Base-by-base conservation (phyloP, 1,140 invertebrate species). In the Magallana angulata region DNA sequence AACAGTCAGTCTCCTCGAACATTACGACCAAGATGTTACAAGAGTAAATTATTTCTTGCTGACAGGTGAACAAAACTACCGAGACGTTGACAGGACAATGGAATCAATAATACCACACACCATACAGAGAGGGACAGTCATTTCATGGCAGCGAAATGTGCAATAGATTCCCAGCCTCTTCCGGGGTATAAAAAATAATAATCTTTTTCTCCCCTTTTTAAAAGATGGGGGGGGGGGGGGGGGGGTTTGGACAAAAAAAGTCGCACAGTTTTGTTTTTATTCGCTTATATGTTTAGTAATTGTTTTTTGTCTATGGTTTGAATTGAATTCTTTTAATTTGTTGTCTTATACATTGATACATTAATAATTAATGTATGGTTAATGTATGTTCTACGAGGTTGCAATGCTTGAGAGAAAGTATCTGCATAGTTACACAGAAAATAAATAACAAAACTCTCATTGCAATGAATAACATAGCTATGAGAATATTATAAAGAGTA, bases 51-150 rank as follows among this genome's bases (percentile, higher is more conserved):
- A 76, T 30, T 18, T 76, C 24, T 71, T 18, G 64, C 64, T 76
- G 68, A 76, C 68, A 76, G 68, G 68, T 76, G 24, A 36, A 76
- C 68, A 76, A 76, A 76, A 76, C 68, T 76, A 30, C 7, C 68
- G 68, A 76, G 30, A 76, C 12, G 24, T 7, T 24, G 68, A 30
- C 68, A 76, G 68, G 36, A 30, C 9, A 9, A 24, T 18, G 18
- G 64, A 71, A 71, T 76, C 68, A 36, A 76, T 76, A 76, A 30
- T 30, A 76, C 24, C 9, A 36, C 8, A 30, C 18, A 76, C 11
- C 11, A 48, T 4, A 48, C 36, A 48, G 36, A 76, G 8, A 8
- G 36, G 24, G 24, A 76, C 30, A 24, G 18, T 24, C 24, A 76
- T 30, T 76, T 76, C 36, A 76, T 48, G 0, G 36, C 36, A 76